phyloP scores from a whole-genome alignment of 2,113 vertebrate species.

The Pogonocichla stellata region DNA sequence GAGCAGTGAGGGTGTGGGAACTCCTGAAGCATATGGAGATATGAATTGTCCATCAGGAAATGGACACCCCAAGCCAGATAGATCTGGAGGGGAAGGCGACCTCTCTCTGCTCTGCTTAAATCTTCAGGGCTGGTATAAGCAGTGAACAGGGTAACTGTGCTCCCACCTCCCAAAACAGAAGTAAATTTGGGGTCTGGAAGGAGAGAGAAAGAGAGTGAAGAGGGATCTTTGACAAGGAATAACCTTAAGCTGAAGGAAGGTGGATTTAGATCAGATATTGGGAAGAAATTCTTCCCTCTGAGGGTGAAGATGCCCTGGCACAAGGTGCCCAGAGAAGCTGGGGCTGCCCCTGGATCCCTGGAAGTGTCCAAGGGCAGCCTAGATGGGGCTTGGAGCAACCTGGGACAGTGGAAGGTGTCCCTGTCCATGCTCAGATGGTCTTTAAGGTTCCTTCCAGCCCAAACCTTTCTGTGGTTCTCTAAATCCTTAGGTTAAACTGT shows the following conservation, averaged over 20 bases:
- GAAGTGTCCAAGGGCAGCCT: neutral
- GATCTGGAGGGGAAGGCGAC: neutral
- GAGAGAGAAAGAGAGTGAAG: neutral
- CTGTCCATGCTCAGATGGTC: neutral
- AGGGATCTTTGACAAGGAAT: neutral
- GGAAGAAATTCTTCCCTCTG: neutral
- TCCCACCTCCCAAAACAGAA: neutral
- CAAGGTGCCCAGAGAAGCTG: neutral
- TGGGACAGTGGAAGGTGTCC: fast-evolving
- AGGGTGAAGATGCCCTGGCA: neutral
- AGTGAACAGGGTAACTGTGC: neutral
- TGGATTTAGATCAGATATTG: neutral
- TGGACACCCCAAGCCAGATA: neutral
- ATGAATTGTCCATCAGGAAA: neutral
- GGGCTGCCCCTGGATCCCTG: neutral
- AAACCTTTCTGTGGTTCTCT: neutral
- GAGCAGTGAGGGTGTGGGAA: neutral
- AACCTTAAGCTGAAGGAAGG: neutral
- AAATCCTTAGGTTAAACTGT: neutral
- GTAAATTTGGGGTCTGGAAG: neutral
- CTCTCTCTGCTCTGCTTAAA: neutral
- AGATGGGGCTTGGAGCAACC: fast-evolving
- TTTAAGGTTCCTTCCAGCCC: neutral
- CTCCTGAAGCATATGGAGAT: neutral
- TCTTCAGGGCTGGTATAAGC: neutral